These are phyloP conservation scores for Catonia carolina DNA, from an alignment of 2,888 invertebrate genomes.

Conservation along the genomic window DNA sequence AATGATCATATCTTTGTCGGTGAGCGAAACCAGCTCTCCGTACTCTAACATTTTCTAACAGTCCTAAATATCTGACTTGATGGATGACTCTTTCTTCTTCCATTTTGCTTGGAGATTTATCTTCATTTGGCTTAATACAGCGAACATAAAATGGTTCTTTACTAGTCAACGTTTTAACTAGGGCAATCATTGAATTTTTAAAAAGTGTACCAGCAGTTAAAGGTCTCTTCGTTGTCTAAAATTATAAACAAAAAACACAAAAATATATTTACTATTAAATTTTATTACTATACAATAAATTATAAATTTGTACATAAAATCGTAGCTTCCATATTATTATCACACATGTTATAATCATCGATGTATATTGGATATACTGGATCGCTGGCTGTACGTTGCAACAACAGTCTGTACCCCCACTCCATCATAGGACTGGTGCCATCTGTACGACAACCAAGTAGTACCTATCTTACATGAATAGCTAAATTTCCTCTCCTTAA, in stretches of 20 bases:
- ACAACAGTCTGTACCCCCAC: too few species aligned
- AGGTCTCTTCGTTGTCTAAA: constrained; percentile 87
- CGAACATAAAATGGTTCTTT: constrained; percentile 97
- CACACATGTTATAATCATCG: too few species aligned
- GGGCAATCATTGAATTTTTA: constrained; percentile 87
- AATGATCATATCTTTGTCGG: constrained; percentile 91
- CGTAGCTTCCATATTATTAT: too few species aligned
- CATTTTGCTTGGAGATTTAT: constrained; percentile 79
- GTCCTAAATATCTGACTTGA: constrained; percentile 79
- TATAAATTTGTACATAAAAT: too few species aligned
- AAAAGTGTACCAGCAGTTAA: constrained; percentile 90
- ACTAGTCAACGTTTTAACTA: constrained; percentile 78
- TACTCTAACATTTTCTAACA: constrained; percentile 93
- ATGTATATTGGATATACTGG: too few species aligned
- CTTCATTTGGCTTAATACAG: constrained; percentile 95
- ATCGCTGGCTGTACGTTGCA: too few species aligned
- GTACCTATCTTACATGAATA: too few species aligned
- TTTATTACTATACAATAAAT: too few species aligned
- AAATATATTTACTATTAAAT: too few species aligned
- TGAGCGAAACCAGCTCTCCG: constrained; percentile 96
- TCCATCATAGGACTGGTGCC: too few species aligned
- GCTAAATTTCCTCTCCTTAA: too few species aligned
- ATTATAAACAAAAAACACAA: constrained; percentile 18
- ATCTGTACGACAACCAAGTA: too few species aligned
- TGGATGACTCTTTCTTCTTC: constrained; percentile 72